Conservation (phyloP, 2,888 invertebrate species). For the Allacma fusca region DNA sequence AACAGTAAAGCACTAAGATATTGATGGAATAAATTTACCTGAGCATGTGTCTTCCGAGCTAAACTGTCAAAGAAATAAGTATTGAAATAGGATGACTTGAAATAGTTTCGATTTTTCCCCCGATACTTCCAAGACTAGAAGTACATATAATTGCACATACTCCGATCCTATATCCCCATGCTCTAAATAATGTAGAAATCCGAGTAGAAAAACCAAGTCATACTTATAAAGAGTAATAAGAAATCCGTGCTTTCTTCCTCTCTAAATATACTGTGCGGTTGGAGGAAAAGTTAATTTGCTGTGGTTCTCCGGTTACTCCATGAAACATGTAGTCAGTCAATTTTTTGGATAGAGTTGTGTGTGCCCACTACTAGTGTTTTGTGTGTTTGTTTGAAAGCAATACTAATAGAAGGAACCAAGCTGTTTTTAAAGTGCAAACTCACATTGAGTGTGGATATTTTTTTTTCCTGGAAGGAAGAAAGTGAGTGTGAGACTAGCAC, state of each 20-base stretch:
- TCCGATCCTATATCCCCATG: no score
- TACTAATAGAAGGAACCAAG: background rate
- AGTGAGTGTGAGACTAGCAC: slow-evolving; percentile 7
- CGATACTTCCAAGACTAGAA: no score
- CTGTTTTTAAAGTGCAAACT: background rate
- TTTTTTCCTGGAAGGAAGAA: background rate
- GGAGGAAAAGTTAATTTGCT: slow-evolving; percentile 1
- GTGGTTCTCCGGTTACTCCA: background rate
- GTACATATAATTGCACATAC: no score
- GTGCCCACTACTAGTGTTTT: no score
- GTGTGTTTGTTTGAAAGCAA: background rate
- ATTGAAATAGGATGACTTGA: no score
- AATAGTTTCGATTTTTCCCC: no score
- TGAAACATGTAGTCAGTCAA: slow-evolving; percentile 5
- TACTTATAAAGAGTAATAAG: background rate
- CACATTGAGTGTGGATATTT: background rate
- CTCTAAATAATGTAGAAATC: no score
- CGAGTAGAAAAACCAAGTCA: no score
- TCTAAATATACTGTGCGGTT: background rate
- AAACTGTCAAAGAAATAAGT: no score
- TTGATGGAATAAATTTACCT: no score
- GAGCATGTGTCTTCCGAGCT: no score
- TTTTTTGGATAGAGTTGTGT: background rate
- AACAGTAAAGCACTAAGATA: no score
- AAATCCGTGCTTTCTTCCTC: background rate